Evolutionary conservation across 2,888 invertebrate species (phyloP).

Genomic region (Mechanitis messenoides): DNA sequence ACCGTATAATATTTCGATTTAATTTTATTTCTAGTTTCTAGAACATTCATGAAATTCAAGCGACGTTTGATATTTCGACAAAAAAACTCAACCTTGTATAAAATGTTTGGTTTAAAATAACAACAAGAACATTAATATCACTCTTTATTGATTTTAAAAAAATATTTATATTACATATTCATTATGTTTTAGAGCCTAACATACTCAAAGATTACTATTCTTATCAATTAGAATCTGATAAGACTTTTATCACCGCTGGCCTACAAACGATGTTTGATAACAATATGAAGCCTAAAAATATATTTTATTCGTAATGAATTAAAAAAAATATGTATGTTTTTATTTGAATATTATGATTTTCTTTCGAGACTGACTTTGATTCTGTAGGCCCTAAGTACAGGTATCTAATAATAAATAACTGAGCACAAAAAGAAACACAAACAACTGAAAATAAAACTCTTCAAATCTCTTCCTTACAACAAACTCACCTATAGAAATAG

Average conservation of each 20-base stretch:
- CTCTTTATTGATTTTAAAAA: conserved; percentile 77
- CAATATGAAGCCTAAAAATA: conserved; percentile 65
- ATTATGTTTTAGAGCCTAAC: conserved; percentile 69
- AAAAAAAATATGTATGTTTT: conserved; percentile 11
- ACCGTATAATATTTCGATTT: no score
- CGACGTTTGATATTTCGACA: no score
- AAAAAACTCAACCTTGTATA: no score
- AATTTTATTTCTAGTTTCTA: no score
- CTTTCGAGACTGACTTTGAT: conserved; percentile 33
- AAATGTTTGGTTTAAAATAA: conserved; percentile 33
- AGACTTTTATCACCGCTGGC: conserved; percentile 32
- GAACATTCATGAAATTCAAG: no score
- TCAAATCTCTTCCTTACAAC: conserved; percentile 36
- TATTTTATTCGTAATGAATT: conserved; percentile 36
- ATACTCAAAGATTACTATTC: conserved; percentile 37
- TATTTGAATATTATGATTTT: conserved; percentile 25
- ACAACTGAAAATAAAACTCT: conserved; percentile 43
- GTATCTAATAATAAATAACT: conserved; percentile 47
- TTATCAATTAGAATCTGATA: conserved; percentile 13
- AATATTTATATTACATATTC: conserved; percentile 75
- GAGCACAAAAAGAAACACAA: conserved; percentile 46
- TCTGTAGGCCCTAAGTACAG: conserved; percentile 65
- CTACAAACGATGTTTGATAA: conserved; percentile 37
- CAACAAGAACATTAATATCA: conserved; percentile 56
- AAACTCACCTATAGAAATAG: conserved; percentile 36